Conservation (phyloP, 2,888 invertebrate genomes). For the Octonoba sinensis region DNA sequence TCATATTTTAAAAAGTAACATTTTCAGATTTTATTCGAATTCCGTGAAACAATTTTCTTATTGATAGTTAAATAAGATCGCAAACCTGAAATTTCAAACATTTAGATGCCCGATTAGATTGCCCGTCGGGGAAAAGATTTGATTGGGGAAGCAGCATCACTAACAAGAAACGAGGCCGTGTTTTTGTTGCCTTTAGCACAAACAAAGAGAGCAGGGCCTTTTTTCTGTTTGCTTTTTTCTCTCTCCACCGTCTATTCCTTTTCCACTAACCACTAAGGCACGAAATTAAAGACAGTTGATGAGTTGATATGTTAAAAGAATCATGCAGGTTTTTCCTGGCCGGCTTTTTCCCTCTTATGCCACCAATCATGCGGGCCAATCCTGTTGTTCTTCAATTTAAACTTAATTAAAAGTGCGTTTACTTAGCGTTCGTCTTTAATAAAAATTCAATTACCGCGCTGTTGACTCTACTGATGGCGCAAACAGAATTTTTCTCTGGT, state of each 20-base stretch:
- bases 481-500: too few relatives aligned
- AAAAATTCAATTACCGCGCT: slow-evolving; percentile 64
- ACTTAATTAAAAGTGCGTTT: slow-evolving; percentile 65
- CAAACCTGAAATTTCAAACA: too few relatives aligned
- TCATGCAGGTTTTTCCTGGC: slow-evolving; percentile 54
- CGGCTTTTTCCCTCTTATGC: slow-evolving; percentile 55
- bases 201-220: slow-evolving; percentile 52
- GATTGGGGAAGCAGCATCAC: slow-evolving; percentile 45
- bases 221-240: slow-evolving; percentile 29
- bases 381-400: slow-evolving; percentile 65
- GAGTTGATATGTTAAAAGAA: slow-evolving; percentile 64
- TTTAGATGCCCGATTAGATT: too few relatives aligned
- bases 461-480: slow-evolving; percentile 64
- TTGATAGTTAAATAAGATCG: too few relatives aligned
- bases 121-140: slow-evolving; percentile 54
- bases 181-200: slow-evolving; percentile 64
- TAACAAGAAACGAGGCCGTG: slow-evolving; percentile 61
- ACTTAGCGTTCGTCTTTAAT: slow-evolving; percentile 65
- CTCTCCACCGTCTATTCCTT: slow-evolving; percentile 21
- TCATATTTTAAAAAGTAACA: too few relatives aligned
- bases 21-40: too few relatives aligned
- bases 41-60: too few relatives aligned
- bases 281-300: slow-evolving; percentile 64
- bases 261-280: slow-evolving; percentile 60
- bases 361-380: slow-evolving; percentile 57